Conservation (phyloP, 2,113 vertebrate genomes). For the Oncorhynchus keta region DNA sequence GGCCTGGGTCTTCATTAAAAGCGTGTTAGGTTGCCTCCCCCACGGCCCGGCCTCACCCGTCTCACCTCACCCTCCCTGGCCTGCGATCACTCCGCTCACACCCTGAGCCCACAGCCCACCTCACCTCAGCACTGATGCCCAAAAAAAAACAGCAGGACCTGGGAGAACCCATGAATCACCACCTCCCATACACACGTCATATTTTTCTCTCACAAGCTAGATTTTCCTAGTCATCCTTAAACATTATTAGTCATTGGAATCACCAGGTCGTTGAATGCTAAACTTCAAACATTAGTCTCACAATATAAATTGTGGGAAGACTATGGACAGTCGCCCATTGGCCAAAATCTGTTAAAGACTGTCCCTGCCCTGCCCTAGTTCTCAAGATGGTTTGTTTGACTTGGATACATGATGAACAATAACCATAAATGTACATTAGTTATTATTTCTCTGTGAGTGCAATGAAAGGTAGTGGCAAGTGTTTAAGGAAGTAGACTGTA, state of each 20-base stretch:
- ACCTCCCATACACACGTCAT: conserved; percentile 31
- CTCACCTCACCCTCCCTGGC: conserved; percentile 62
- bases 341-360: neutral
- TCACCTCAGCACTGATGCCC: conserved; percentile 35
- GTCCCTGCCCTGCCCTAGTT: neutral
- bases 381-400: neutral
- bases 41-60: conserved; percentile 37
- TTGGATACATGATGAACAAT: neutral
- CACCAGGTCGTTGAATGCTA: neutral
- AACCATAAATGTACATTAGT: neutral
- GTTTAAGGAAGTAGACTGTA: too few species aligned
- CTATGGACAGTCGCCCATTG: neutral
- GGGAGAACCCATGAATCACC: conserved; percentile 32
- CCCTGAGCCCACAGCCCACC: conserved; percentile 22
- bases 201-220: neutral
- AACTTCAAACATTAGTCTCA: neutral
- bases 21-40: conserved; percentile 40
- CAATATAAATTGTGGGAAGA: neutral
- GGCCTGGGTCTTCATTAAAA: conserved; percentile 13
- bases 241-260: neutral
- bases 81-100: conserved; percentile 62
- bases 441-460: neutral
- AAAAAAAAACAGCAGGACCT: conserved; percentile 53
- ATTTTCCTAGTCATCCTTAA: neutral
- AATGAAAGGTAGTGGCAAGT: neutral